Evolutionary conservation across 2,888 invertebrate genomes (phyloP).

Genomic region (Penaeus monodon): DNA sequence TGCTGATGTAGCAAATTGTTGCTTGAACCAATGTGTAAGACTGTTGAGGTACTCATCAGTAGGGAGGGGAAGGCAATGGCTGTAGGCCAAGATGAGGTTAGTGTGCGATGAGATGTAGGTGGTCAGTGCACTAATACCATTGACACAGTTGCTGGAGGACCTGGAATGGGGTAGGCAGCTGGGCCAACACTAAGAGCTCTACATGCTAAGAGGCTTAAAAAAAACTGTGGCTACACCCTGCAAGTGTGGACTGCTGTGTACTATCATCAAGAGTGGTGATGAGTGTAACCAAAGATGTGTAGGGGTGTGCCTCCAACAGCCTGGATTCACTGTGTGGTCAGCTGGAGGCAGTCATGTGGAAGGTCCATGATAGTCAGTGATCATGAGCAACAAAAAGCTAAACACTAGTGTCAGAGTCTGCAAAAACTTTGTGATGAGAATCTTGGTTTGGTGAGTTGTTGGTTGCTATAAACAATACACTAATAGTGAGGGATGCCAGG

Average conservation of each 20-base stretch:
- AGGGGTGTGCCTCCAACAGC: conserved; percentile 3
- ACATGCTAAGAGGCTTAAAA: background rate
- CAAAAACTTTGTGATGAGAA: background rate
- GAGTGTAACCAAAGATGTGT: background rate
- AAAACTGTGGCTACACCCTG: background rate
- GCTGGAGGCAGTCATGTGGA: background rate
- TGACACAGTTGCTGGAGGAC: background rate
- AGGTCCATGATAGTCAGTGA: background rate
- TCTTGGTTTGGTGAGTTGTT: too few species aligned
- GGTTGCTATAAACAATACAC: too few species aligned
- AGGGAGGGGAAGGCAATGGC: background rate
- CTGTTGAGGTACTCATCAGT: background rate
- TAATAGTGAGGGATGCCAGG: too few species aligned
- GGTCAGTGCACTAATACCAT: background rate
- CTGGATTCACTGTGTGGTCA: background rate
- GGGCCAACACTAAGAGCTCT: background rate
- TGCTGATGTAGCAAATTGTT: conserved; percentile 3
- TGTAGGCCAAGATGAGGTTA: background rate
- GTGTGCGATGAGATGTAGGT: background rate
- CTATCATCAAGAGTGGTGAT: background rate
- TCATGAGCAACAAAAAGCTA: background rate
- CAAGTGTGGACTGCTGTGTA: background rate
- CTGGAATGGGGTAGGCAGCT: background rate
- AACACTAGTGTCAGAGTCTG: background rate
- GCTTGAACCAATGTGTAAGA: background rate